Evolutionary conservation across 2,797 vertebrate species (phyloP).

Genomic region (Anguilla obscura): DNA sequence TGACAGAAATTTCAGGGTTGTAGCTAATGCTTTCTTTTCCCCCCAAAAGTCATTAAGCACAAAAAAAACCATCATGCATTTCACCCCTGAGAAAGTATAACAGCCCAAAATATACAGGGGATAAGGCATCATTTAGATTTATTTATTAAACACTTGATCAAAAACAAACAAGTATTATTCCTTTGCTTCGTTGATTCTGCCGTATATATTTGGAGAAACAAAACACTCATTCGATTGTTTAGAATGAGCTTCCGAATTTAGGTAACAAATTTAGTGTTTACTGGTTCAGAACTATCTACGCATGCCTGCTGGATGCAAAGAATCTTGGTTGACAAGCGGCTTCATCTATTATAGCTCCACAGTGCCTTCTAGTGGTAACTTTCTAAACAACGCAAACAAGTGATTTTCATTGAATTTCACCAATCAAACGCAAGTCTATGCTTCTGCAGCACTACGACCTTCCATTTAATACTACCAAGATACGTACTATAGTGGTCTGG

Average conservation of each 20-base stretch:
- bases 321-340: conserved; percentile 19
- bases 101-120: not conserved
- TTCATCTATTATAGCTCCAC: conserved; percentile 28
- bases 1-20: not conserved
- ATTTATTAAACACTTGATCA: not conserved
- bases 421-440: not conserved
- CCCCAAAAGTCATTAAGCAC: not conserved
- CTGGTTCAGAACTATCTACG: not conserved
- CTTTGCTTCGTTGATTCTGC: not conserved
- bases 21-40: not conserved
- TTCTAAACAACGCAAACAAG: not conserved
- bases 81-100: not conserved
- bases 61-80: not conserved
- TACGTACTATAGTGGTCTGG: not conserved
- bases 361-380: conserved; percentile 44
- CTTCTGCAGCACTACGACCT: not conserved
- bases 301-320: not conserved
- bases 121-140: not conserved
- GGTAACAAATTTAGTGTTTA: not conserved
- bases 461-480: not conserved
- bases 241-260: not conserved
- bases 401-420: not conserved
- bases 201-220: not conserved
- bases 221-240: not conserved
- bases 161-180: not conserved